Base-by-base conservation (phyloP, 2,888 invertebrate genomes). In the Brachyopa scutellaris region DNA sequence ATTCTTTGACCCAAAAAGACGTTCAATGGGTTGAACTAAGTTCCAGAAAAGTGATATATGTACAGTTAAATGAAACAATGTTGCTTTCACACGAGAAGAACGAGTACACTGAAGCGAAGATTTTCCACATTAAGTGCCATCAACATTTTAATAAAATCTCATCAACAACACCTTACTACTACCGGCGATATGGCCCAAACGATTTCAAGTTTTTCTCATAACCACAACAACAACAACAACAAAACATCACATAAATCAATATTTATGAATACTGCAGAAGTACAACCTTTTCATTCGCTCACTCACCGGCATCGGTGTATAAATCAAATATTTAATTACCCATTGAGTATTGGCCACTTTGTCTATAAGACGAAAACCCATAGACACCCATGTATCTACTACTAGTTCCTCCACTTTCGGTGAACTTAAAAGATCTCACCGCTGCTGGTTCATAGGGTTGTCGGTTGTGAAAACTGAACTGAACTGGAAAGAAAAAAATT, bases 261-360 rank as follows among this genome's bases (percentile, higher is more conserved):
- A 66, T 82, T 72, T 82, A 82, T 77, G 70, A 77, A 72, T 55
- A 66, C 72, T 82, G 64, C 53, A 72, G 45, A 66, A 47, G 40
- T 29, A 62, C 69, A 69, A 45, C 74, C 62, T 49, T 79, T 67
- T 66, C 55, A 45, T 59, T 66, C 40, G 62, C 31, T 51, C 47
- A 69, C 49, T 67, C 53, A 13, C 66, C 19, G 51, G 11, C 40
- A 40, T 40, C 29, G 23, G 49, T 42, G 17, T 64, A 82, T 82
- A 82, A 82, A 82, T 82, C 82, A 82, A 42, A 82, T 77, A 82
- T 82, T 82, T 82, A 82, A 82, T 82, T 82, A 77, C 76, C 82
- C 64, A 72, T 77, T 82, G 82, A 82, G 59, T 76, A 76, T 82
- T 82, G 66, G 82, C 82, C 82, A 82, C 82, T 82, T 82, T 82